phyloP scores from a whole-genome alignment of 2,797 vertebrate species.

The Sebastes taczanowskii region DNA sequence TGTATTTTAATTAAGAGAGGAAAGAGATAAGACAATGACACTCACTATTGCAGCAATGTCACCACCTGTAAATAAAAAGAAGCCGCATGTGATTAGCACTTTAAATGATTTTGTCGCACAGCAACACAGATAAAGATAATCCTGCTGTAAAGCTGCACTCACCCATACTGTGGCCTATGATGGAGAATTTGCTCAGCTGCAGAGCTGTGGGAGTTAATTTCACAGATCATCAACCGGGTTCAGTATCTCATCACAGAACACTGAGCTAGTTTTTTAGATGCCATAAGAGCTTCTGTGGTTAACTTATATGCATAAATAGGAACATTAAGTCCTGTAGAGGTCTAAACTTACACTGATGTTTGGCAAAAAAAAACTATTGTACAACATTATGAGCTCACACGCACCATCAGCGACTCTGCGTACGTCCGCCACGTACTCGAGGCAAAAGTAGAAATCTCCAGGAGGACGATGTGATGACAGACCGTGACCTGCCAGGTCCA shows the following conservation, averaged over 20 bases:
- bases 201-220: slow-evolving; percentile 81
- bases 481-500: slow-evolving; percentile 90
- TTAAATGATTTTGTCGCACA: background rate
- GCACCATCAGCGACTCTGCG: slow-evolving; percentile 79
- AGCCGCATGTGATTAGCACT: background rate
- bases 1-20: background rate
- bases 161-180: slow-evolving; percentile 93
- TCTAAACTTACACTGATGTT: background rate
- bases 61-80: slow-evolving; percentile 76
- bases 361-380: background rate
- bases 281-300: background rate
- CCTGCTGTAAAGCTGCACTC: slow-evolving; percentile 61
- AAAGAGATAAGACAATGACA: background rate
- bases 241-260: slow-evolving; percentile 18
- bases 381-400: slow-evolving; percentile 5
- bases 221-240: slow-evolving; percentile 49
- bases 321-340: background rate
- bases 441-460: slow-evolving; percentile 79
- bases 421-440: slow-evolving; percentile 81
- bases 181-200: slow-evolving; percentile 85
- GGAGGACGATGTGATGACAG: slow-evolving; percentile 85
- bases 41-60: slow-evolving; percentile 49
- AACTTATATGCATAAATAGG: background rate
- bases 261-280: background rate
- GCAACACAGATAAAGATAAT: background rate